These are phyloP conservation scores for Cariama cristata DNA, from an alignment of 2,113 vertebrate genomes.

Conservation along the genomic window DNA sequence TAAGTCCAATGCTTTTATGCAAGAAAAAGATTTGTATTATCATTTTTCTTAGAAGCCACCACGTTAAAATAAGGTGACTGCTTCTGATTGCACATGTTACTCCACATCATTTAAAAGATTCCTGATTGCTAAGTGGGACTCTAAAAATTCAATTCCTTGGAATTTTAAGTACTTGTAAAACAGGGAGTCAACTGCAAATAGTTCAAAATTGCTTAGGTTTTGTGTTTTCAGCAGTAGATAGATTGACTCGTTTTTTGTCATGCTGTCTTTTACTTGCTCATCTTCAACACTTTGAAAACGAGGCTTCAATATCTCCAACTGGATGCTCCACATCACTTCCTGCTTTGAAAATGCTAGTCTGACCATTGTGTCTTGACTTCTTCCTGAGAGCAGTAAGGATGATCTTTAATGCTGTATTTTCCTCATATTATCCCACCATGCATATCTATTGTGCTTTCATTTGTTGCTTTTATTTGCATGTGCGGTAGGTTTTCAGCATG, in stretches of 20 bases:
- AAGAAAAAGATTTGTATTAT: not conserved
- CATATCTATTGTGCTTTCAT: not conserved
- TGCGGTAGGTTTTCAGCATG: not conserved
- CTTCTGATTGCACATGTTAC: rapidly evolving
- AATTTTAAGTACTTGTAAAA: not conserved
- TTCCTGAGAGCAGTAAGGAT: not conserved
- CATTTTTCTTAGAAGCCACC: not conserved
- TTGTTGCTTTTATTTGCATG: not conserved
- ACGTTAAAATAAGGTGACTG: not conserved
- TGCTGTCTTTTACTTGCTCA: not conserved
- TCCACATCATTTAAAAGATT: not conserved
- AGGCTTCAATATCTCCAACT: not conserved
- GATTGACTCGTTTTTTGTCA: not conserved
- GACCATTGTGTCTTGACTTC: not conserved
- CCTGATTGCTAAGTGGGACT: not conserved
- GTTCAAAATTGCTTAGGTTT: not conserved
- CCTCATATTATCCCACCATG: not conserved
- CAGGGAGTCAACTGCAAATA: not conserved
- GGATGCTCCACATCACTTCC: not conserved
- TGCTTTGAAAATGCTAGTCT: not conserved
- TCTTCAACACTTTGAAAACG: not conserved
- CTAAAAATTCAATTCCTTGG: not conserved
- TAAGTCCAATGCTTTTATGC: not conserved
- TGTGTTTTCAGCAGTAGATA: not conserved
- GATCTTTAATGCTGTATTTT: not conserved